These are phyloP conservation scores for Cardinalis cardinalis DNA, from an alignment of 2,113 vertebrate species.

Conservation along the genomic window DNA sequence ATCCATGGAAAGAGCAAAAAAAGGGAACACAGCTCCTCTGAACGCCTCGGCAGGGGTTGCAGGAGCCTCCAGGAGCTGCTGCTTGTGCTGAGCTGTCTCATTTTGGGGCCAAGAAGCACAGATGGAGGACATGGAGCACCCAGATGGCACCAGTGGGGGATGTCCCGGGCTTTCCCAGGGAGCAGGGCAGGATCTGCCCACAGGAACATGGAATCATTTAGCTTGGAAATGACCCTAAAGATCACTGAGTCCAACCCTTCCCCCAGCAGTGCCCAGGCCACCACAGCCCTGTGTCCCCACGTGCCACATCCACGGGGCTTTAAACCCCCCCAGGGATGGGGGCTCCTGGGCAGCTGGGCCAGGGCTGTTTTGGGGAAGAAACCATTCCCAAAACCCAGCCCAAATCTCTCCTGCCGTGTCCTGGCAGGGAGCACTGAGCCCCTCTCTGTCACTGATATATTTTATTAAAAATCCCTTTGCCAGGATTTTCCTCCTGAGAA, in stretches of 20 bases:
- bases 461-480: no score
- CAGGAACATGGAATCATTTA: not conserved
- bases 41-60: not conserved
- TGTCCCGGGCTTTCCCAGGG: not conserved
- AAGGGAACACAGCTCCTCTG: not conserved
- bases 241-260: not conserved
- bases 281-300: rapidly evolving
- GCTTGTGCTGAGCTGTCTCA: not conserved
- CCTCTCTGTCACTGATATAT: not conserved
- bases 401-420: not conserved
- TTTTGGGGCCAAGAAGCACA: rapidly evolving
- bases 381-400: not conserved
- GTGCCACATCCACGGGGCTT: not conserved
- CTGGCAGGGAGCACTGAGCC: not conserved
- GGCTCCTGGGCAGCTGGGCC: not conserved
- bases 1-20: not conserved
- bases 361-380: not conserved
- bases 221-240: not conserved
- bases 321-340: not conserved
- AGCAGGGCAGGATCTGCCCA: not conserved
- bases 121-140: rapidly evolving
- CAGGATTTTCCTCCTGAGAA: no score
- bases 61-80: not conserved
- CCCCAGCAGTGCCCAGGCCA: not conserved
- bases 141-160: rapidly evolving